Evolutionary conservation across 2,888 invertebrate genomes (phyloP).

Genomic region (Latrodectus elegans): DNA sequence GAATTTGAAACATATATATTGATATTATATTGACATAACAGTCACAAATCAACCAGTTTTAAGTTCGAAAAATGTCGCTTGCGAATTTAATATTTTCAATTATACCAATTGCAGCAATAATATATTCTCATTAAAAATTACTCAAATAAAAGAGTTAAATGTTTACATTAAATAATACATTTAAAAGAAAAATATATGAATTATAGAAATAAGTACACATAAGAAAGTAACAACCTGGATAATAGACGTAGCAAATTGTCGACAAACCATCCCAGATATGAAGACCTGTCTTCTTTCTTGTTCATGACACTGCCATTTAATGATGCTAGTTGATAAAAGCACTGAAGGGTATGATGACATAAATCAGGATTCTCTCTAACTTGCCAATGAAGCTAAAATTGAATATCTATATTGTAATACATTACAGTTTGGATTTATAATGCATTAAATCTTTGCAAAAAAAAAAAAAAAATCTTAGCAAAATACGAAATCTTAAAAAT

Average conservation of each 20-base stretch:
- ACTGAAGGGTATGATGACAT: slow-evolving; percentile 84
- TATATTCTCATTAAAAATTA: too few species aligned
- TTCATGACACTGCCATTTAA: slow-evolving; percentile 80
- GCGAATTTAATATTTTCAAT: too few species aligned
- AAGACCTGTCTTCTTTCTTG: slow-evolving; percentile 77
- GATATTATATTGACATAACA: too few species aligned
- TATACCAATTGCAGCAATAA: too few species aligned
- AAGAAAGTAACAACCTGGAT: slow-evolving; percentile 76
- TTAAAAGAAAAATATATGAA: not conserved
- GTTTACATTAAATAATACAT: not conserved
- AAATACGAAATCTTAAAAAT: too few species aligned
- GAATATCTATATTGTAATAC: too few species aligned
- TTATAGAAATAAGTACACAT: slow-evolving; percentile 37
- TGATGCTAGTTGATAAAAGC: slow-evolving; percentile 86
- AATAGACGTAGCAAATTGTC: slow-evolving; percentile 80
- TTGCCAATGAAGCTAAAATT: slow-evolving; percentile 82
- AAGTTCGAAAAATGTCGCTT: too few species aligned
- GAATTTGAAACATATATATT: too few species aligned
- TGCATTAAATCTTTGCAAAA: too few species aligned
- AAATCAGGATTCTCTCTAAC: slow-evolving; percentile 79
- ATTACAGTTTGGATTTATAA: too few species aligned
- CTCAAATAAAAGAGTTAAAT: not conserved
- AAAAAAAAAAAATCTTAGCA: too few species aligned
- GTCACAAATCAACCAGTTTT: too few species aligned
- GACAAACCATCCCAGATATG: slow-evolving; percentile 80